A percentile compares a stretch with the other conserved stretches of the same genome.
These are phyloP conservation scores for Tanytarsus gracilentus DNA, from an alignment of 2,888 invertebrate species.

Conservation along the genomic window DNA sequence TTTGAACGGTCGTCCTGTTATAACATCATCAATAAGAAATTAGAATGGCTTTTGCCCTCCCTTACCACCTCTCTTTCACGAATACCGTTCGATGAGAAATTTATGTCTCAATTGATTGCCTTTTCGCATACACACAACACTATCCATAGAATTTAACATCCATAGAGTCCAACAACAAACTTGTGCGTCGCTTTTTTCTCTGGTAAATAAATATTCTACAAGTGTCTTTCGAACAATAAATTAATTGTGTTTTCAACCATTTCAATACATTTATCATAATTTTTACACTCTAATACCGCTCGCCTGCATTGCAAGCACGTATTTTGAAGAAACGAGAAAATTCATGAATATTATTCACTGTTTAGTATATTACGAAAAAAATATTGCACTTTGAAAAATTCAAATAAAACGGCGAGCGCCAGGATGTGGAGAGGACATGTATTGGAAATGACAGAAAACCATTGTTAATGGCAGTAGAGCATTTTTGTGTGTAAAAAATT, in stretches of 20 bases:
- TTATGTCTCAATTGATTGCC: conserved; percentile 28
- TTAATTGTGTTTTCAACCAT: conserved; percentile 20
- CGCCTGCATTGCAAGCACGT: neutral
- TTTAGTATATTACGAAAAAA: too few species aligned
- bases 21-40: conserved; percentile 29
- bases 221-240: conserved; percentile 26
- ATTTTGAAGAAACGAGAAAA: too few species aligned
- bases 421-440: too few species aligned
- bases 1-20: neutral
- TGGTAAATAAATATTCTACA: neutral
- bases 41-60: conserved; percentile 21
- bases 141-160: too few species aligned
- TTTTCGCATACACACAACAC: conserved; percentile 6
- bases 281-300: too few species aligned
- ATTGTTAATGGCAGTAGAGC: neutral
- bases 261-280: too few species aligned
- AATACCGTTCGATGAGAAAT: neutral
- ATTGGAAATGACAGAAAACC: neutral
- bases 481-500: neutral
- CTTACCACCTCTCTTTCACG: neutral
- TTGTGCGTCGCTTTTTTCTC: neutral
- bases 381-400: too few species aligned
- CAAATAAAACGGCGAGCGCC: neutral
- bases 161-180: too few species aligned
- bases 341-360: too few species aligned